A percentile compares a stretch with the other conserved stretches of the same genome.
Conservation (phyloP, 2,888 invertebrate genomes). For the Stenoptilia bipunctidactyla region DNA sequence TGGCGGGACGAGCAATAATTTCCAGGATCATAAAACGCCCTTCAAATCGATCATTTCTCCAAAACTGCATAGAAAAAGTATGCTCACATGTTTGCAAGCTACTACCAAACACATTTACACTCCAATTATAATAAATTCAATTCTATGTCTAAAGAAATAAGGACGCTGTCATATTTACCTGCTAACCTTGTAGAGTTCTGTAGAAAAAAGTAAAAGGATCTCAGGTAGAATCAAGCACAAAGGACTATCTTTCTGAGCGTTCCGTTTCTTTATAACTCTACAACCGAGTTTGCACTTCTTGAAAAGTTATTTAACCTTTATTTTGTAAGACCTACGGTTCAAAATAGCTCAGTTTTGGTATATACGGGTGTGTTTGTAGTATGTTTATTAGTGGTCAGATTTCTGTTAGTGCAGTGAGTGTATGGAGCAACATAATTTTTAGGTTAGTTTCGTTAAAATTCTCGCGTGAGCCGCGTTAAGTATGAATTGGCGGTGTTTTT, state of each 20-base stretch:
- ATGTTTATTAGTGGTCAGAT: constrained; percentile 55
- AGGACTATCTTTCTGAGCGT: constrained; percentile 32
- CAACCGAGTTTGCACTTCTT: constrained; percentile 8
- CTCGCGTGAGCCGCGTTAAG: constrained; percentile 30
- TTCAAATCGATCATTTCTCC: constrained; percentile 19
- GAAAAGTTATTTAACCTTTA: constrained; percentile 3
- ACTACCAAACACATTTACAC: constrained; percentile 11
- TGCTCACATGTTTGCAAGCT: constrained; percentile 22
- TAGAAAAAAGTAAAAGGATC: constrained; percentile 50
- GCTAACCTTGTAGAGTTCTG: background rate
- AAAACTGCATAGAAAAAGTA: constrained; percentile 27
- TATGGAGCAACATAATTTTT: constrained; percentile 35
- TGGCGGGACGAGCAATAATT: too few species aligned
- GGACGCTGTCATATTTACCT: background rate
- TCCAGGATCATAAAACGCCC: too few species aligned
- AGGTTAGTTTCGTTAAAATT: constrained; percentile 52
- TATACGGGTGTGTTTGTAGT: constrained; percentile 27
- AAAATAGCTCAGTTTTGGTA: background rate
- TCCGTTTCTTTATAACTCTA: constrained; percentile 23
- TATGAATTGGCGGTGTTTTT: constrained; percentile 20
- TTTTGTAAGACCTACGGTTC: background rate
- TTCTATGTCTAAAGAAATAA: background rate
- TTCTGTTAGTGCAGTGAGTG: constrained; percentile 30
- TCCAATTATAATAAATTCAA: background rate
- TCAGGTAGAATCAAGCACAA: constrained; percentile 61